Evolutionary conservation across 2,113 vertebrate genomes (phyloP).

Genomic region (Myrmecobius fasciatus): DNA sequence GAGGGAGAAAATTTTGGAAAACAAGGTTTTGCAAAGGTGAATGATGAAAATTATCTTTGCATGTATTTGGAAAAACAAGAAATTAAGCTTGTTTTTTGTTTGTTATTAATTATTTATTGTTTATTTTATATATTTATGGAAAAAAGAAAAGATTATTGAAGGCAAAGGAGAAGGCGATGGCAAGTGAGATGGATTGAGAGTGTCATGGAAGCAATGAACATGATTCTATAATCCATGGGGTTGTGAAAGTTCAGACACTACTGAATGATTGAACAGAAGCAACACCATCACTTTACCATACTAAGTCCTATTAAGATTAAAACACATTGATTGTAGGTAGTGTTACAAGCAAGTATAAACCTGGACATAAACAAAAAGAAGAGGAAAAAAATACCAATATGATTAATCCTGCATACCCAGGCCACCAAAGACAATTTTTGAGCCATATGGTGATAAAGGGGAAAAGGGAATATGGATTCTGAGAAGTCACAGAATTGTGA

Average conservation of each 20-base stretch:
- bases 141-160: background rate
- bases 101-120: too few relatives aligned
- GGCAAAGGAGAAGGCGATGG: background rate
- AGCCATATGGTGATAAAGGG: too few relatives aligned
- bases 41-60: too few relatives aligned
- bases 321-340: background rate
- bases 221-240: background rate
- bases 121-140: too few relatives aligned
- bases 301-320: background rate
- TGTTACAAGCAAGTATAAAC: background rate
- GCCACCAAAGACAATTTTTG: background rate
- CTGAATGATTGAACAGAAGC: background rate
- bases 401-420: background rate
- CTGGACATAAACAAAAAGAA: conserved; percentile 19
- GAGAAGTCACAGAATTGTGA: too few relatives aligned
- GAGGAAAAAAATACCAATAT: background rate
- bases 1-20: too few relatives aligned
- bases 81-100: too few relatives aligned
- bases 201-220: background rate
- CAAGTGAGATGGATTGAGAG: background rate
- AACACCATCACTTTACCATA: background rate
- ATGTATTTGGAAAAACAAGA: too few relatives aligned
- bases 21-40: too few relatives aligned
- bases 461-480: background rate
- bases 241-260: background rate